Conservation (phyloP, 2,113 vertebrate species). For the Cottus gobio region DNA sequence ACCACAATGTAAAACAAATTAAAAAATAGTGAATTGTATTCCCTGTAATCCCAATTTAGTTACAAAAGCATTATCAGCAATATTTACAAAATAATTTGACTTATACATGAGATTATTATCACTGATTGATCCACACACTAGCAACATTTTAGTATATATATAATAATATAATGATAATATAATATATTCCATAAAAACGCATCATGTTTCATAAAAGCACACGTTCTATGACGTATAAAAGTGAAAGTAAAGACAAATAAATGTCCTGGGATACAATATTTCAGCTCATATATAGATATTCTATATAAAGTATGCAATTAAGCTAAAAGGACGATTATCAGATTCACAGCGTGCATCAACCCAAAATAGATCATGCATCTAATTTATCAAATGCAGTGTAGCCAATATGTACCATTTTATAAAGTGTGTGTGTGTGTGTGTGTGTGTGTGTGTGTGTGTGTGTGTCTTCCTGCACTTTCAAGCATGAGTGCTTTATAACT, state of each 20-base stretch:
- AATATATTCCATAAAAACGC: not conserved
- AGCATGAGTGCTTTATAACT: conserved; percentile 36
- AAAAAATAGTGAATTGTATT: too few relatives aligned
- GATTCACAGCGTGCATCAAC: not conserved
- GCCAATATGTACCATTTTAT: not conserved
- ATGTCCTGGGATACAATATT: not conserved
- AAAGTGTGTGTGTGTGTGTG: not conserved
- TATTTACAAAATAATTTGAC: not conserved
- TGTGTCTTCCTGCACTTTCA: conserved; percentile 33
- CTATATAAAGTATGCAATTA: not conserved
- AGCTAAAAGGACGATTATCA: not conserved
- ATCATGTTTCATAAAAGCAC: not conserved
- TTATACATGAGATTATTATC: too few relatives aligned
- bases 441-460: conserved; percentile 8
- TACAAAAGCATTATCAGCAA: not conserved
- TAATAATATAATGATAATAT: too few relatives aligned
- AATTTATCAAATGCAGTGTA: not conserved
- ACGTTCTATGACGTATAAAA: too few relatives aligned
- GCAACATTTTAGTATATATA: not conserved
- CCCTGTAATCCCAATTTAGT: not conserved
- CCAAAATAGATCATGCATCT: not conserved
- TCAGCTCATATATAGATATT: not conserved
- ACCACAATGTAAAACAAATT: not conserved
- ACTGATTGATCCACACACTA: too few relatives aligned
- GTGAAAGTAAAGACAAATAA: not conserved